Evolutionary conservation across 2,797 vertebrate genomes (phyloP).

Genomic region (Gobio occitaniae): DNA sequence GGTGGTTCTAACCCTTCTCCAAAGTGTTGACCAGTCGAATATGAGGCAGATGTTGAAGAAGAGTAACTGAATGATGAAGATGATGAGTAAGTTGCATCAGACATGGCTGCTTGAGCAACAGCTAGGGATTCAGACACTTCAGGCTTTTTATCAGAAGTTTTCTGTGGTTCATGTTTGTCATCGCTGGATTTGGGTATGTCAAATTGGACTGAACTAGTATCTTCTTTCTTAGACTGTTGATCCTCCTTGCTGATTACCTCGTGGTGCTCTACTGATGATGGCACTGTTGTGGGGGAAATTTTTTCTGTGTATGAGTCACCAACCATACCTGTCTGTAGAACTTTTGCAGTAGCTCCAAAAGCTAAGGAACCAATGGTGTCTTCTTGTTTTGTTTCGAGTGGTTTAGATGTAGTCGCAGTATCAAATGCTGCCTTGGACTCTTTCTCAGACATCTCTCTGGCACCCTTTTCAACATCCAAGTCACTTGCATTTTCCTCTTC

Average conservation of each 20-base stretch:
- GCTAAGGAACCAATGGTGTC: conserved; percentile 48
- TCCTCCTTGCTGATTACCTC: conserved; percentile 54
- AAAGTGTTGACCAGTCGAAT: conserved; percentile 70
- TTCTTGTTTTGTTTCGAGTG: conserved; percentile 60
- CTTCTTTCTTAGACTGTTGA: conserved; percentile 57
- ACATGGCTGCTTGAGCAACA: conserved; percentile 70
- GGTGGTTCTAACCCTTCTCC: conserved; percentile 68
- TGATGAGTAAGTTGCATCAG: conserved; percentile 68
- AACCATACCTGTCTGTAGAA: conserved; percentile 49
- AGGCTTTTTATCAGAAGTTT: conserved; percentile 58
- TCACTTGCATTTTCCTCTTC: conserved; percentile 84
- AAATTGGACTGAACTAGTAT: conserved; percentile 53
- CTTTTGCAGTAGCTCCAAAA: conserved; percentile 55
- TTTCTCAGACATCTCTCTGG: conserved; percentile 93
- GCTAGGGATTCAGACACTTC: conserved; percentile 71
- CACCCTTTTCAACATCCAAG: conserved; percentile 93
- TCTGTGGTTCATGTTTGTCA: conserved; percentile 58
- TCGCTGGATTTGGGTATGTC: conserved; percentile 62
- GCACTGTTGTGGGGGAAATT: conserved; percentile 26
- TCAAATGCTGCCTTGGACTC: conserved; percentile 76
- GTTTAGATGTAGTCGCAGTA: conserved; percentile 47
- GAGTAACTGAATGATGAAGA: conserved; percentile 74
- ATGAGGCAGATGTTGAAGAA: conserved; percentile 74
- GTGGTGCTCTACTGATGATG: conserved; percentile 27
- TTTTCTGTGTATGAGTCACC: conserved; percentile 53